phyloP scores from a whole-genome alignment of 1,140 invertebrate species.

The Polypedilum pembai region DNA sequence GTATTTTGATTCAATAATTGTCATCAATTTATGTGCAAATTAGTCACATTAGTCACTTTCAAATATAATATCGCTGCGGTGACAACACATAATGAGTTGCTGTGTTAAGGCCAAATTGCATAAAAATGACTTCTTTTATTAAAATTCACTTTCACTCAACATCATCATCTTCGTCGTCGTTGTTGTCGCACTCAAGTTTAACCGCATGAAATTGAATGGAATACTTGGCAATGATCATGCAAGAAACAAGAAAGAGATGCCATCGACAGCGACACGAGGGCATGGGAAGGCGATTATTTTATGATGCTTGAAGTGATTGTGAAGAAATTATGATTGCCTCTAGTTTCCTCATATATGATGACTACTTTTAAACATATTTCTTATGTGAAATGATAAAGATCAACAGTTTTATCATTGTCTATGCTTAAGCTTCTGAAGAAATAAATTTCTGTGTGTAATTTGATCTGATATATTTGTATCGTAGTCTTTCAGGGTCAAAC shows the following conservation, averaged over 20 bases:
- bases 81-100: background rate
- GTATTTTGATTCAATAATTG: background rate
- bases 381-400: too few relatives aligned
- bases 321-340: too few relatives aligned
- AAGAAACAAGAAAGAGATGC: background rate
- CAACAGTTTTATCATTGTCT: too few relatives aligned
- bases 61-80: background rate
- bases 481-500: too few relatives aligned
- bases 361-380: too few relatives aligned
- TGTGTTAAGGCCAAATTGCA: conserved; percentile 14
- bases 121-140: background rate
- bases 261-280: background rate
- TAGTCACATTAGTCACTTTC: background rate
- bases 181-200: background rate
- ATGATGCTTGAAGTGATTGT: background rate
- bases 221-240: background rate
- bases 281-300: background rate
- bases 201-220: background rate
- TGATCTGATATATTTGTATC: too few relatives aligned
- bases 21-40: conserved; percentile 10
- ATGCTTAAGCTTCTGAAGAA: too few relatives aligned
- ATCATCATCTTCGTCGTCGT: background rate
- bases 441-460: too few relatives aligned
- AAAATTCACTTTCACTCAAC: conserved; percentile 3
- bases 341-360: too few relatives aligned